Percentiles rank a stretch among this genome's conserved stretches.
These are phyloP conservation scores for Ennomos fuscantarius DNA, from an alignment of 2,888 invertebrate species.

Conservation along the genomic window DNA sequence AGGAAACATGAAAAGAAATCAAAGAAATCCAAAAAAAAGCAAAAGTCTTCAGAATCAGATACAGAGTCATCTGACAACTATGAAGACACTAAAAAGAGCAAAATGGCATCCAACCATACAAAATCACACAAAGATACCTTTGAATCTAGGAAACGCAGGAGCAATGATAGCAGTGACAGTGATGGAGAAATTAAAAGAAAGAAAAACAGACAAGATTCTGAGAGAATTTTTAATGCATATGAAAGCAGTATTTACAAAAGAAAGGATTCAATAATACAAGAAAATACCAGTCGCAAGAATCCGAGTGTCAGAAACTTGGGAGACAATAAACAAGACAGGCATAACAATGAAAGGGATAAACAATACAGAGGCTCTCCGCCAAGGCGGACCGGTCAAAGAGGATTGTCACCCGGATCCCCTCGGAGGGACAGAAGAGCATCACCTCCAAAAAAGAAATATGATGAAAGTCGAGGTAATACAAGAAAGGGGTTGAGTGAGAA, in stretches of 20 bases:
- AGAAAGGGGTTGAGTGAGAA: slow-evolving; percentile 55
- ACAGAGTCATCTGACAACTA: slow-evolving; percentile 35
- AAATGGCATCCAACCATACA: slow-evolving; percentile 11
- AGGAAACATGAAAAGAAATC: slow-evolving; percentile 59
- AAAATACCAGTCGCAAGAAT: background rate
- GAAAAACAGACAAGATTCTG: slow-evolving; percentile 45
- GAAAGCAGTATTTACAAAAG: slow-evolving; percentile 1
- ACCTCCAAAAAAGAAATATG: slow-evolving; percentile 37
- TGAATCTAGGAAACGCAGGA: slow-evolving; percentile 47
- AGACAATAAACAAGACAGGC: slow-evolving; percentile 2
- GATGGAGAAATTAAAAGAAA: slow-evolving; percentile 44
- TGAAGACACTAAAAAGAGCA: slow-evolving; percentile 28
- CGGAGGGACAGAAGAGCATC: slow-evolving; percentile 31
- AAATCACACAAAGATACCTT: slow-evolving; percentile 21
- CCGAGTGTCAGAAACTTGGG: background rate
- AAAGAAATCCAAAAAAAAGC: slow-evolving; percentile 43
- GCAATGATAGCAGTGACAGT: slow-evolving; percentile 41
- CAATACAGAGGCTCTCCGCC: background rate
- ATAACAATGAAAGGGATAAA: background rate
- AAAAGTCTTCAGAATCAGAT: slow-evolving; percentile 32
- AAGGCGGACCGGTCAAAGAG: background rate
- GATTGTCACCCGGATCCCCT: slow-evolving; percentile 8
- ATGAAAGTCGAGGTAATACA: slow-evolving; percentile 38
- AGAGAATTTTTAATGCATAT: slow-evolving; percentile 16
- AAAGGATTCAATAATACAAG: background rate